These are phyloP conservation scores for Phaethon lepturus DNA, from an alignment of 2,113 vertebrate species.

Conservation along the genomic window DNA sequence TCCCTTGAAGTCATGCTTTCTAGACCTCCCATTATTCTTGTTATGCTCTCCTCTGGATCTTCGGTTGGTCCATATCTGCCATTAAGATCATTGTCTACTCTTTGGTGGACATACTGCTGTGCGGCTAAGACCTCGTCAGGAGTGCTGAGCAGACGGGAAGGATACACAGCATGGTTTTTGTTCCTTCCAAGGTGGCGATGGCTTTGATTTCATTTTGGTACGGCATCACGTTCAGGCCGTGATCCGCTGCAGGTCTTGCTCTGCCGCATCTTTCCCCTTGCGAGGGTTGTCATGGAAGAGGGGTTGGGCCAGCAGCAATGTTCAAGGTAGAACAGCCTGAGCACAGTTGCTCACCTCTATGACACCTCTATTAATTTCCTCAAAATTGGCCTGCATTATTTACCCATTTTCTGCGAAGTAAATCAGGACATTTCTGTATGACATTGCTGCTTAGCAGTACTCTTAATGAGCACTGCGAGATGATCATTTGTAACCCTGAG, in stretches of 20 bases:
- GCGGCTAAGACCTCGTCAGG: not conserved
- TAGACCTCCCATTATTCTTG: not conserved
- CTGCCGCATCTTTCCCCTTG: not conserved
- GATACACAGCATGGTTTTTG: not conserved
- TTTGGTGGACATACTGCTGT: not conserved
- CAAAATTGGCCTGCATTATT: not conserved
- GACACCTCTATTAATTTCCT: not conserved
- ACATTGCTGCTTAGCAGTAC: not conserved
- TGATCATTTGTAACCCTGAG: not conserved
- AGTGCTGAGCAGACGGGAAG: not conserved
- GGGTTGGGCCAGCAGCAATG: not conserved
- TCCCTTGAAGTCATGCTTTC: not conserved
- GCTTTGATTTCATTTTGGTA: not conserved
- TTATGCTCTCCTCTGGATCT: not conserved
- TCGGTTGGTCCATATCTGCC: not conserved
- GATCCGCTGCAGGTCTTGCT: not conserved
- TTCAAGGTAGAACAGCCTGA: not conserved
- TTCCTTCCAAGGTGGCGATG: not conserved
- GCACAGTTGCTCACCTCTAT: not conserved
- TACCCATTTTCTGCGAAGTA: not conserved
- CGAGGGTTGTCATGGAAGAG: not conserved
- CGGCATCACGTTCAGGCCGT: fast-evolving
- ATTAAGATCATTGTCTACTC: not conserved
- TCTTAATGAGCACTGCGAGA: not conserved
- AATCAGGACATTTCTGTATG: not conserved